Base-by-base conservation (phyloP, 1,140 invertebrate genomes). In the Lepidurus arcticus region DNA sequence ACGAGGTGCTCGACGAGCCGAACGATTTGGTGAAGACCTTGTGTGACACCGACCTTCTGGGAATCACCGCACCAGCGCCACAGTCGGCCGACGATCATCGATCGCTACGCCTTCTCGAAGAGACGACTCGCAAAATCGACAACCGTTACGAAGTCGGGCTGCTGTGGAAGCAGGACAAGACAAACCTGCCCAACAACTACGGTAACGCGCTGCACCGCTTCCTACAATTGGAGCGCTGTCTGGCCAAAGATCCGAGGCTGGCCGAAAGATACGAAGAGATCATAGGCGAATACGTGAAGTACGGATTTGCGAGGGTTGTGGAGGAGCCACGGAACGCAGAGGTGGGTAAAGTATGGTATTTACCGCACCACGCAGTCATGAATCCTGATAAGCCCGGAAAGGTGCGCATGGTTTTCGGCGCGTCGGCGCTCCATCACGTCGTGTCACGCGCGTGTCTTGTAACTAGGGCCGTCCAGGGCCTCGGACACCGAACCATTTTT, bases 401-500 rank as follows among this genome's bases (percentile, higher is more conserved):
- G 24, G 24, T 24, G 0, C 24, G 24, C 24, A 1, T 24, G 24
- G 24, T 24, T 24, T 24, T 24, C 1, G 24, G 1, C 24, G 24
- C 24, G 24, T 24, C 0, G 24, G 24, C 24, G 24, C 24, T 0
- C 24, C 24, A 24, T 24, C 24, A 24, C n/a, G n/a, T n/a, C n/a
- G n/a, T n/a, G n/a, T n/a, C n/a, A n/a, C n/a, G n/a, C n/a, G n/a
- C n/a, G n/a, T n/a, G n/a, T n/a, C n/a, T n/a, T n/a, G n/a, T n/a
- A n/a, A n/a, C n/a, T n/a, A 7, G 42, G 10, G 8, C 16, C 43
- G n/a, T n/a, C n/a, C 34, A 4, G 77, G 78, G 42, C 21, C 65
- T 65, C n/a, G 78, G 3, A 80, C 79, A 26, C 79, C 76, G 16
- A 80, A 80, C 42, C 79, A 80, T 73, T 80, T 80, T 26, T 47